Evolutionary conservation across 2,113 vertebrate species (phyloP).

Genomic region (Dolichallabes microphthalmus): DNA sequence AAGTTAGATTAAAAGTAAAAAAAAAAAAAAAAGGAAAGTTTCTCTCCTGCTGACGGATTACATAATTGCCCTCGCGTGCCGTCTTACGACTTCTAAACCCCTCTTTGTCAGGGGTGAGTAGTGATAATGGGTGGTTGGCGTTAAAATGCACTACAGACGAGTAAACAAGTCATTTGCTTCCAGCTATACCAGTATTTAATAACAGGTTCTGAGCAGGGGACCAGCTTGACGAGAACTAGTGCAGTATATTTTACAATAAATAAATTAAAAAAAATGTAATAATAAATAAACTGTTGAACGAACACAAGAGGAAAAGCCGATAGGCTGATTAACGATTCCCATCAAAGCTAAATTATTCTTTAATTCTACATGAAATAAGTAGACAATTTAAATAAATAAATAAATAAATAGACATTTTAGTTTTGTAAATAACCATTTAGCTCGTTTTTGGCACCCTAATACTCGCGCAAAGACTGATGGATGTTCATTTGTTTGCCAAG

Average conservation of each 20-base stretch:
- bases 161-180: constrained; percentile 20
- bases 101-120: constrained; percentile 10
- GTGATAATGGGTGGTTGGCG: not conserved
- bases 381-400: not conserved
- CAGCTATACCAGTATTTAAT: not conserved
- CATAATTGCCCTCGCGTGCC: not conserved
- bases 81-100: not conserved
- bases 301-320: too few relatives aligned
- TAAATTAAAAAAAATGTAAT: not conserved
- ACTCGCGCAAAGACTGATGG: not conserved
- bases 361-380: not conserved
- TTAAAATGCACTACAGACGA: not conserved
- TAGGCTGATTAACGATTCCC: not conserved
- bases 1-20: not conserved
- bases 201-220: not conserved
- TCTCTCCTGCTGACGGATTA: not conserved
- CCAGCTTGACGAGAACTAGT: not conserved
- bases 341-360: not conserved
- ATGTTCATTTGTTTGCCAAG: not conserved
- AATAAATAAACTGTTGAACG: not conserved
- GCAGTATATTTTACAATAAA: not conserved
- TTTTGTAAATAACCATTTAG: too few relatives aligned
- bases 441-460: not conserved
- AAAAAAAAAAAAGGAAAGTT: not conserved
- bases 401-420: not conserved